phyloP scores from a whole-genome alignment of 2,888 invertebrate genomes.

The Tortrix viridana region DNA sequence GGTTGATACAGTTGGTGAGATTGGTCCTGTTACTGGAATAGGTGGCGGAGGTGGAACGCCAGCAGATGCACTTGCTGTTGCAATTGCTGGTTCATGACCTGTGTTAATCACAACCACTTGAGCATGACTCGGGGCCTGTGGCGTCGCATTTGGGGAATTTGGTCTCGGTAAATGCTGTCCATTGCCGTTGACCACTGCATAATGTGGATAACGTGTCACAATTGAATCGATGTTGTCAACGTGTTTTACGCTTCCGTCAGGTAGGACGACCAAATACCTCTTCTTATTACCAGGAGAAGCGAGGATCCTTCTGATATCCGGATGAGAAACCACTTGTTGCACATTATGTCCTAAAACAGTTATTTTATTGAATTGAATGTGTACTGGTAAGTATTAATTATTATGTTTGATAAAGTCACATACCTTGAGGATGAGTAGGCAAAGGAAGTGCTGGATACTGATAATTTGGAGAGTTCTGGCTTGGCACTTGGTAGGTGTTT shows the following conservation, averaged over 20 bases:
- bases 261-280: constrained; percentile 21
- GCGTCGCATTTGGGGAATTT: background rate
- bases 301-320: constrained; percentile 16
- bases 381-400: too few species aligned
- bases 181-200: constrained; percentile 18
- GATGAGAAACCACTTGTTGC: constrained; percentile 27
- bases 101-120: constrained; percentile 23
- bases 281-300: background rate
- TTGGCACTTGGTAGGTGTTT: constrained; percentile 13
- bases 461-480: background rate
- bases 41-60: background rate
- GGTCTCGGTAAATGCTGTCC: constrained; percentile 22
- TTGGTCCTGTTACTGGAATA: background rate
- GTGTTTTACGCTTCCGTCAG: constrained; percentile 20
- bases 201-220: constrained; percentile 19
- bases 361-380: too few species aligned
- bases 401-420: background rate
- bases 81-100: background rate
- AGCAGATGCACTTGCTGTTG: constrained; percentile 2
- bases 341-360: constrained; percentile 27
- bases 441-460: background rate
- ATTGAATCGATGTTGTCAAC: constrained; percentile 18
- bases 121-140: constrained; percentile 10
- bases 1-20: background rate
- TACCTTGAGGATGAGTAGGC: constrained; percentile 22